Percentiles rank a stretch among this genome's conserved stretches.
Evolutionary conservation across 35 echinoderm and acorn worm genomes (phyloP).

Genomic region (Hemicentrotus pulcherrimus): DNA sequence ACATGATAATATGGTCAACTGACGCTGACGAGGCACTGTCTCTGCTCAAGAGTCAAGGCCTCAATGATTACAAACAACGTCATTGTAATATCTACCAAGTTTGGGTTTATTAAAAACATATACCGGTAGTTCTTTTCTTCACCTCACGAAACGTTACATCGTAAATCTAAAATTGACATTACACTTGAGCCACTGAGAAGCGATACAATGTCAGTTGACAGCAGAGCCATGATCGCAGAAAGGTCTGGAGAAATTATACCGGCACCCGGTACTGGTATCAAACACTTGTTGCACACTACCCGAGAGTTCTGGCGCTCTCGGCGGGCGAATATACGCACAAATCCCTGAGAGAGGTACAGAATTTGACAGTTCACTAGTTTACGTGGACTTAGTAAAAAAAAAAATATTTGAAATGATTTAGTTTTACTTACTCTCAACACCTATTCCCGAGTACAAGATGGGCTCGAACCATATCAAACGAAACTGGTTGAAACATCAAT

Average conservation of each 20-base stretch:
- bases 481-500: not conserved
- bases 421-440: conserved; percentile 10
- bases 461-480: not conserved
- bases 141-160: no score
- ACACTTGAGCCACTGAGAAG: not conserved
- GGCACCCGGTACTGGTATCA: not conserved
- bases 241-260: not conserved
- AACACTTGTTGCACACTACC: not conserved
- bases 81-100: no score
- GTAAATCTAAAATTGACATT: no score
- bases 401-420: not conserved
- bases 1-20: no score
- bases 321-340: not conserved
- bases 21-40: no score
- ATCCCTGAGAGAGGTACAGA: not conserved
- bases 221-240: not conserved
- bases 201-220: not conserved
- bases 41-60: no score
- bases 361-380: not conserved
- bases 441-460: not conserved
- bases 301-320: not conserved
- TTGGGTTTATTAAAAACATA: no score
- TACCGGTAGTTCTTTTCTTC: no score
- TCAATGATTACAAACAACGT: no score
- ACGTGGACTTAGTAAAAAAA: not conserved